Conservation (phyloP, 2,888 invertebrate genomes). For the Brassicogethes aeneus region DNA sequence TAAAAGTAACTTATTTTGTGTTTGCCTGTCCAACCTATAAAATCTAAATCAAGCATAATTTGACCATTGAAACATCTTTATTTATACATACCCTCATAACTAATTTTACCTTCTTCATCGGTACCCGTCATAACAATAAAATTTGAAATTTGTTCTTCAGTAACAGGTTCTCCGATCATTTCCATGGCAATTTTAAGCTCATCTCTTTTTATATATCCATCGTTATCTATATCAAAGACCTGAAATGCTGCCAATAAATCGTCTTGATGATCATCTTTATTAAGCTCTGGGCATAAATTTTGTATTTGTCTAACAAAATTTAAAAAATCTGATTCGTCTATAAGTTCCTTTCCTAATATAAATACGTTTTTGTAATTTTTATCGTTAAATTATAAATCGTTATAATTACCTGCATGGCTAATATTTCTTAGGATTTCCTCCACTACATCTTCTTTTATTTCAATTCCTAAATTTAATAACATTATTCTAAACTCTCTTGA, state of each 20-base stretch:
- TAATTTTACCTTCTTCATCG: constrained; percentile 72
- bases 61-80: too few relatives aligned
- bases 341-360: constrained; percentile 58
- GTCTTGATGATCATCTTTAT: constrained; percentile 57
- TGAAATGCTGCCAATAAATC: constrained; percentile 83
- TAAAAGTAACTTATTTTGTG: too few relatives aligned
- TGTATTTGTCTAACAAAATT: constrained; percentile 70
- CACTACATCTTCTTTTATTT: constrained; percentile 64
- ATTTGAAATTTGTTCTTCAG: constrained; percentile 65
- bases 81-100: constrained; percentile 60
- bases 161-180: constrained; percentile 71
- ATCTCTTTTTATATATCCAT: constrained; percentile 80
- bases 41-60: too few relatives aligned
- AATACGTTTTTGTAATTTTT: constrained; percentile 5
- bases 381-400: constrained; percentile 6
- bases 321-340: constrained; percentile 71
- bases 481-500: constrained; percentile 69
- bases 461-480: constrained; percentile 68
- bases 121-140: constrained; percentile 66
- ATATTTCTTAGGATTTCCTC: constrained; percentile 66
- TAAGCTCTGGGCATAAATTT: constrained; percentile 52
- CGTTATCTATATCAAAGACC: constrained; percentile 83
- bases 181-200: constrained; percentile 72
- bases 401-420: constrained; percentile 45
- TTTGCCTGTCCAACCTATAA: too few relatives aligned